Conservation (phyloP, 23 tunicate species). For the Halocynthia roretzi region DNA sequence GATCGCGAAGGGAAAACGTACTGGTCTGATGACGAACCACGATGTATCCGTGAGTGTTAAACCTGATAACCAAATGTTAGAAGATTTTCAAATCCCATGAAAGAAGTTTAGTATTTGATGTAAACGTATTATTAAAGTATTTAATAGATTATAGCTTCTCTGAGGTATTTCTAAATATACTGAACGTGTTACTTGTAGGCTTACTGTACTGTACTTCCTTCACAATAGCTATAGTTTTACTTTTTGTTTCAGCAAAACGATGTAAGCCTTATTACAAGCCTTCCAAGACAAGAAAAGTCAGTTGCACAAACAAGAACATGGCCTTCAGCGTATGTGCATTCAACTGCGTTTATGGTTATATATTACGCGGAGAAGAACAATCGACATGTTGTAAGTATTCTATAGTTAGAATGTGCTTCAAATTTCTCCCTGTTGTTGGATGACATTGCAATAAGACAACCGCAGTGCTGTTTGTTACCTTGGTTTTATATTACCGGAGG, state of each 20-base stretch:
- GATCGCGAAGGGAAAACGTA: background rate
- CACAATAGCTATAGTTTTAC: background rate
- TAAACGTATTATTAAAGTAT: no score
- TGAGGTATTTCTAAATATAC: no score
- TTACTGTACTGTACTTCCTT: no score
- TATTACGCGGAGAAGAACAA: background rate
- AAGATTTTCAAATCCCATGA: no score
- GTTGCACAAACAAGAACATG: constrained; percentile 1
- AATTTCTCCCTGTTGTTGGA: no score
- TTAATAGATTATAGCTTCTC: no score
- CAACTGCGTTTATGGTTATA: constrained; percentile 1
- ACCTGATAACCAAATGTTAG: background rate
- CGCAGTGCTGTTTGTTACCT: no score
- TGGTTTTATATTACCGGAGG: no score
- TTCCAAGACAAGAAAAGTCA: background rate
- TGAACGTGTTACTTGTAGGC: no score
- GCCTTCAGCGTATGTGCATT: background rate
- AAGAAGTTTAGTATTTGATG: no score
- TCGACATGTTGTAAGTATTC: background rate
- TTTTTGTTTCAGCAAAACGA: constrained; percentile 1
- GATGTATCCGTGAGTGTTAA: background rate
- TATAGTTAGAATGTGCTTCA: background rate
- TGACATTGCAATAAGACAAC: no score
- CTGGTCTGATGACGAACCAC: background rate
- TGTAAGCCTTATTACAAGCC: background rate